A percentile compares a stretch with the other conserved stretches of the same genome.
Conservation (phyloP, 2,113 vertebrate genomes). For the Sceloporus undulatus region DNA sequence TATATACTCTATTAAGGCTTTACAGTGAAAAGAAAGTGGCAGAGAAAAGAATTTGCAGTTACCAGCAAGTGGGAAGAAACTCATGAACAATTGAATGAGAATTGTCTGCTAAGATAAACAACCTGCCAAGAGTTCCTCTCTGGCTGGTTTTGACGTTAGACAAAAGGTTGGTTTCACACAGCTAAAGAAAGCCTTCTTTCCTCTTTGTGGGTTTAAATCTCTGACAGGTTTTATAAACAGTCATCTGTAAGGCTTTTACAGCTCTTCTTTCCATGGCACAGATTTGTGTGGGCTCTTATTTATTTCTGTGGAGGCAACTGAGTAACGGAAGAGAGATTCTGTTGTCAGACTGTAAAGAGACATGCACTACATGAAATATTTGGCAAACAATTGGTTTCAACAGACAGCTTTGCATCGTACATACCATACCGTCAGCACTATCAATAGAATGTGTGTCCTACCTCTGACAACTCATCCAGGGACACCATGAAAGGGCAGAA, state of each 20-base stretch:
- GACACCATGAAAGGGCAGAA: background rate
- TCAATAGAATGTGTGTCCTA: background rate
- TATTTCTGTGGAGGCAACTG: conserved; percentile 41
- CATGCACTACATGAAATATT: conserved; percentile 65
- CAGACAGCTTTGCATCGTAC: conserved; percentile 58
- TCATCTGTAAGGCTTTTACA: conserved; percentile 61
- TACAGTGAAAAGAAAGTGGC: background rate
- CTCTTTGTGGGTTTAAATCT: conserved; percentile 56
- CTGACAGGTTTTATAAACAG: conserved; percentile 63
- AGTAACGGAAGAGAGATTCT: conserved; percentile 48
- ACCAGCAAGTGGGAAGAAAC: conserved; percentile 45
- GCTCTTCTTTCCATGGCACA: conserved; percentile 44
- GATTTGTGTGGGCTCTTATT: conserved; percentile 61
- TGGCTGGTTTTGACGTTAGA: conserved; percentile 15
- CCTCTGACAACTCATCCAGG: background rate
- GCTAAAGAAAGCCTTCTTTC: conserved; percentile 58
- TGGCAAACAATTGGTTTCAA: conserved; percentile 65
- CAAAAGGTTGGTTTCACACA: conserved; percentile 49
- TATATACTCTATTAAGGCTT: conserved; percentile 32
- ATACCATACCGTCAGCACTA: background rate
- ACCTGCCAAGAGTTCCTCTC: conserved; percentile 33
- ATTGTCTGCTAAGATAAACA: conserved; percentile 62
- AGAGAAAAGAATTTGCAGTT: conserved; percentile 53
- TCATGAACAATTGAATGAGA: conserved; percentile 42
- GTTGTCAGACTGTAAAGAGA: conserved; percentile 55